Base-by-base conservation (phyloP, 2,797 vertebrate species). In the Cygnus olor region DNA sequence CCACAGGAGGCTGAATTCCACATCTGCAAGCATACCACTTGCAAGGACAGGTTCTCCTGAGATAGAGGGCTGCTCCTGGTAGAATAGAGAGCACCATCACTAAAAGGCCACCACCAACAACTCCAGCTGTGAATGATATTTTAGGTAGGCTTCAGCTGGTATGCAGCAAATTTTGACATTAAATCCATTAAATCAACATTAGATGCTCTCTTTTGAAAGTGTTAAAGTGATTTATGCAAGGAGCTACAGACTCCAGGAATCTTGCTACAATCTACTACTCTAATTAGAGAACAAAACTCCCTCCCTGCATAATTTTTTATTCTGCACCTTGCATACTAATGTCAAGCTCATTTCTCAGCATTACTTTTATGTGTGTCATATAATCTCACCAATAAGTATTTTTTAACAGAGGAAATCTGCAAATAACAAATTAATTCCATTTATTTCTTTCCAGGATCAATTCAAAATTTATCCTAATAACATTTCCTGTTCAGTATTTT, bases 371-470 rank as follows among this genome's bases (percentile, higher is more conserved):
- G 1, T 47, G 8, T 70, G 30, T 53, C 0, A 54, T 88, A 44
- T 47, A 84, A 49, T 60, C 71, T 92, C 11, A 0, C 84, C 89
- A 28, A 47, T 76, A 25, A 38, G 22, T 60, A 73, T 69, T 90
- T 93, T 93, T 92, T 88, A 51, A 6, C 88, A 82, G 80, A 90
- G 54, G 44, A 89, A 79, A 94, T 77, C 44, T 65, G 79, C 85
- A 94, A 88, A 93, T 77, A 88, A 78, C 28, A 54, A 88, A 94
- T 87, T 80, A 30, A 30, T 81, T 79, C 60, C 14, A 45, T 79
- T 94, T 85, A 88, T 84, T 93, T 86, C 74, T 91, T 94, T 84
- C 93, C 80, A 53, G 28, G 28, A 71, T 85, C 68, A 64, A 51
- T 38, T 83, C 63, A 92, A 81, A 92, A 83, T 88, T 68, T 68